A percentile compares a stretch with the other conserved stretches of the same genome.
phyloP scores from a whole-genome alignment of 1,140 invertebrate species.

The Listronotus bonariensis region DNA sequence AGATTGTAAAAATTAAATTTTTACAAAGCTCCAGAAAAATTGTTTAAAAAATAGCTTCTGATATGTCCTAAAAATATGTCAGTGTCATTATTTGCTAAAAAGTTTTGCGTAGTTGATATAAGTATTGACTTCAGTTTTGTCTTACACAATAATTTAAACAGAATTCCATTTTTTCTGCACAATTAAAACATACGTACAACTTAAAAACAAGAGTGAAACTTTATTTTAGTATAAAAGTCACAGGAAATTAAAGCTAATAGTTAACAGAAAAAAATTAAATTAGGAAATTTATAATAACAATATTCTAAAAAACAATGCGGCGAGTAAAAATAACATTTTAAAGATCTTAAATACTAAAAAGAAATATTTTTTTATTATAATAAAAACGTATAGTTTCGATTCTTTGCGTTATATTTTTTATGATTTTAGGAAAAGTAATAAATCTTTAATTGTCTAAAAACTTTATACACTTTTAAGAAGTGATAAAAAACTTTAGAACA shows the following conservation, averaged over 20 bases:
- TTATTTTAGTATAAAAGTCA: conserved; percentile 3
- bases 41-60: conserved; percentile 35
- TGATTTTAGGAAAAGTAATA: no score
- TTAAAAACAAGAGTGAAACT: not conserved
- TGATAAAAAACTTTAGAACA: no score
- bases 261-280: conserved; percentile 17
- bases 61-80: conserved; percentile 39
- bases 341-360: no score
- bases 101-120: conserved; percentile 31
- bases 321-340: no score
- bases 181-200: not conserved
- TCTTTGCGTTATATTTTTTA: no score
- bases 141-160: conserved; percentile 5
- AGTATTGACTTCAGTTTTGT: conserved; percentile 36
- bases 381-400: no score
- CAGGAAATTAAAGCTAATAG: conserved; percentile 3
- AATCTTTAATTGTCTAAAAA: no score
- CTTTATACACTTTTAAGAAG: no score
- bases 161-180: not conserved
- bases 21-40: conserved; percentile 29
- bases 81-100: conserved; percentile 35
- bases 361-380: no score
- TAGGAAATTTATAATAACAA: conserved; percentile 16
- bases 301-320: no score
- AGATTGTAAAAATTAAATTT: not conserved